phyloP scores from a whole-genome alignment of 2,888 invertebrate species.

The Synergus itoensis region DNA sequence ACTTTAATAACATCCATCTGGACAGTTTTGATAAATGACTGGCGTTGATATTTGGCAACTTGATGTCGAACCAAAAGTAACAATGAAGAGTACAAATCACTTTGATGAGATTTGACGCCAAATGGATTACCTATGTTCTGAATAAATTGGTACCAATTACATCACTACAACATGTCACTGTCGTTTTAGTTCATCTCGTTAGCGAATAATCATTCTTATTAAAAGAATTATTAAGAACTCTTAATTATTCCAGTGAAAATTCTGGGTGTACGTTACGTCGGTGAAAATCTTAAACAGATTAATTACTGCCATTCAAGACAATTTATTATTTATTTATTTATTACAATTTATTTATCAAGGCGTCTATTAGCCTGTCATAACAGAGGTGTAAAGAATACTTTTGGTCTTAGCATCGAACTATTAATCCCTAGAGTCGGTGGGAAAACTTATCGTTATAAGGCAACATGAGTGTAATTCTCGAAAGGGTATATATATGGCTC shows the following conservation, averaged over 20 bases:
- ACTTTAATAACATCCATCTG: not conserved
- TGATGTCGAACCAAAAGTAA: not conserved
- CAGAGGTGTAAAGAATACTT: conserved; percentile 3
- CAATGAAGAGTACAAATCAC: not conserved
- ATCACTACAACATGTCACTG: not conserved
- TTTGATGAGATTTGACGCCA: not conserved
- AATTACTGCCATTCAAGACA: not conserved
- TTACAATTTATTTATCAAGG: too few relatives aligned
- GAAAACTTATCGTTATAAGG: not conserved
- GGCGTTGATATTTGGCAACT: not conserved
- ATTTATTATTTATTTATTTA: too few relatives aligned
- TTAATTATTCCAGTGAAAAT: not conserved
- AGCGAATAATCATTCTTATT: not conserved
- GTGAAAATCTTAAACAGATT: not conserved
- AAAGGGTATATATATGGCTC: conserved; percentile 17
- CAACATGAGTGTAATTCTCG: not conserved
- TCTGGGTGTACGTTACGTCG: not conserved
- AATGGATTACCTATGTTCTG: not conserved
- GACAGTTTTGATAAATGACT: conserved; percentile 6
- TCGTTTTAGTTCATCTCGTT: not conserved
- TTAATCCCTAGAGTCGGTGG: conserved; percentile 4
- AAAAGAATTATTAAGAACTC: not conserved
- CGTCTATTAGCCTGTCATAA: too few relatives aligned
- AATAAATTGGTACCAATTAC: not conserved
- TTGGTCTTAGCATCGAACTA: conserved; percentile 1